phyloP scores from a whole-genome alignment of 2,113 vertebrate species.

The Acrocephalus arundinaceus region DNA sequence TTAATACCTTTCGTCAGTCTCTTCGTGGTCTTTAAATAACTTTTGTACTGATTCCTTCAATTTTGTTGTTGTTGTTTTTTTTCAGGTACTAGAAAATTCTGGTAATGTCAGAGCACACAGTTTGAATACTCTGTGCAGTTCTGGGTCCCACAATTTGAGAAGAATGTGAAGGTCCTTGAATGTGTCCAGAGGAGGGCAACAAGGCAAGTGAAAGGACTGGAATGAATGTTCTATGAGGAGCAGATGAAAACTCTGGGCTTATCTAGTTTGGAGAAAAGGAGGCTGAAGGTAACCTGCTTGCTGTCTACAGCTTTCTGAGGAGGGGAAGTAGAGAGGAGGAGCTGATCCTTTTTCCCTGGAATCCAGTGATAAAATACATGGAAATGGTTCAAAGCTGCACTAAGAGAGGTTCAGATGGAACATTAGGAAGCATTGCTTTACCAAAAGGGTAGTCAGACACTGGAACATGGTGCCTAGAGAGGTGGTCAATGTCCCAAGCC shows the following conservation, averaged over 20 bases:
- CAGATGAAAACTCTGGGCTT: rapidly evolving
- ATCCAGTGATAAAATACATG: rapidly evolving
- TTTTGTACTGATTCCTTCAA: neutral
- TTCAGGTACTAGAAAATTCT: neutral
- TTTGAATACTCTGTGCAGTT: neutral
- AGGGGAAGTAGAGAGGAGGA: neutral
- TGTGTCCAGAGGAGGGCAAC: neutral
- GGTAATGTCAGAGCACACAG: neutral
- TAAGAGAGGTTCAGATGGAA: neutral
- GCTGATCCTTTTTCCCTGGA: neutral
- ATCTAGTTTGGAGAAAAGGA: neutral
- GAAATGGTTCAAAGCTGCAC: neutral
- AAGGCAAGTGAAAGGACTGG: neutral
- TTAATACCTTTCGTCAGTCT: neutral
- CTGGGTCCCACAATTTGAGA: neutral
- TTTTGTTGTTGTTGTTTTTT: neutral
- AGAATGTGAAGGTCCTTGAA: neutral
- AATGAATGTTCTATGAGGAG: neutral
- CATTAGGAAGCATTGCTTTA: neutral
- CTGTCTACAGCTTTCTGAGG: neutral
- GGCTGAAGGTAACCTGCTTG: rapidly evolving
- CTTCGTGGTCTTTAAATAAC: neutral
- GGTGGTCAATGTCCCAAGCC: rapidly evolving
- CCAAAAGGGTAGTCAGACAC: neutral
- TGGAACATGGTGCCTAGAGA: neutral